Evolutionary conservation across 2,113 vertebrate species (phyloP), one percentile per base, ranked within the genome.

Genomic region (Microtus richardsoni): DNA sequence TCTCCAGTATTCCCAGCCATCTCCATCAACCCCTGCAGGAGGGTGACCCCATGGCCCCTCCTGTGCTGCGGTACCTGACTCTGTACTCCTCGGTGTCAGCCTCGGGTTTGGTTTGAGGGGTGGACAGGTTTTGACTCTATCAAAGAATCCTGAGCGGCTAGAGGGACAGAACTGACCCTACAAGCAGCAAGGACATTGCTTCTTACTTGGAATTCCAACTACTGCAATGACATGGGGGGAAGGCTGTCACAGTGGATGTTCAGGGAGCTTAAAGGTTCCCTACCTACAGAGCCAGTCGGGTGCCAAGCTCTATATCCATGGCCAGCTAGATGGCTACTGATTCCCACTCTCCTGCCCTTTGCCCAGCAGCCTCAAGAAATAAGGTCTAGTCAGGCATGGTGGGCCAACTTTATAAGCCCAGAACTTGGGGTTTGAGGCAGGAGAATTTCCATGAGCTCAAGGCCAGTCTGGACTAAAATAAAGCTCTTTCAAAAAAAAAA

Each of bases 11-110:
- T 17, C 33, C 28, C 14, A 30, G 21, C 5, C 36, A 28, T 73
- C 52, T n/a, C 62, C 22, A 30, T 6, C 16, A 13, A 41, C 16
- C 5, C 62, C 30, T 6, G 36, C 21, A 28, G 36, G 26, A 33
- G 1, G 36, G 39, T 52, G 21, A 64, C 14, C 47, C 89, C 8
- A 0, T 22, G 28, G 66, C 3, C 7, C 21, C 39, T 14, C 7
- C 26, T 30, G 49, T 0, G 0, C 44, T 79, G 30, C 17, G 2
- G 0, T 0, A 7, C n/a, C 73, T 0, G 4, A 19, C 22, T 2
- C 49, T 17, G 70, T 28, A 47, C 39, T 88, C 13, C 10, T 58
- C 17, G 1, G 19, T 9, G 0, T 19, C 2, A 2, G n/a, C 9
- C 36, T 30, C 44, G 36, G 16, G 41, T 54, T 30, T n/a, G 16